phyloP scores from a whole-genome alignment of 2,797 vertebrate species.

The Hippocampus kuda region DNA sequence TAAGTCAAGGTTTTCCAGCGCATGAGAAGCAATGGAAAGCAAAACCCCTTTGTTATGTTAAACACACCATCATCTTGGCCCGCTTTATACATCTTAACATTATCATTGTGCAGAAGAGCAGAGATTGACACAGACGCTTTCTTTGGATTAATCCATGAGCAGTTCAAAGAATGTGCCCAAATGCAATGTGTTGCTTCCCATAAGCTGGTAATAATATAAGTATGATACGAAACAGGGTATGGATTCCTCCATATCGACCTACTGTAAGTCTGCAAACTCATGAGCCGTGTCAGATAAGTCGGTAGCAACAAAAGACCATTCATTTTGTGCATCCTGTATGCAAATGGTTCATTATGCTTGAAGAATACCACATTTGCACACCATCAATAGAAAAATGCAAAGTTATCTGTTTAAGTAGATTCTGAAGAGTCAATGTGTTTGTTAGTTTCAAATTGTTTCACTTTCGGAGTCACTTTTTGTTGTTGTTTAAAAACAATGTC shows the following conservation, averaged over 20 bases:
- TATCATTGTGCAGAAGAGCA: slow-evolving; percentile 51
- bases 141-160: slow-evolving; percentile 51
- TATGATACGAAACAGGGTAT: slow-evolving; percentile 11
- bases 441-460: neutral
- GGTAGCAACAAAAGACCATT: slow-evolving; percentile 34
- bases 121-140: slow-evolving; percentile 52
- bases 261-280: slow-evolving; percentile 42
- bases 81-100: slow-evolving; percentile 52
- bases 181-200: slow-evolving; percentile 41
- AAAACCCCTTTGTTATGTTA: slow-evolving; percentile 62
- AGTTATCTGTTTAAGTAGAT: neutral
- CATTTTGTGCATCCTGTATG: slow-evolving; percentile 29
- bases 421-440: neutral
- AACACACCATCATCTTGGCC: slow-evolving; percentile 49
- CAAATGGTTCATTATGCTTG: slow-evolving; percentile 27
- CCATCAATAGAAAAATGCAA: slow-evolving; percentile 22
- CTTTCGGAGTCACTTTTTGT: neutral
- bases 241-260: slow-evolving; percentile 40
- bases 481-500: neutral
- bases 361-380: slow-evolving; percentile 16
- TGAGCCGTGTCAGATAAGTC: slow-evolving; percentile 45
- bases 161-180: slow-evolving; percentile 49
- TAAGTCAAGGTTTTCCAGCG: slow-evolving; percentile 52
- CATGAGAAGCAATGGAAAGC: slow-evolving; percentile 53
- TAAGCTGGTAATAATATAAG: slow-evolving; percentile 41